Base-by-base conservation (phyloP, 2,888 invertebrate species). In the Drosophila lacicola region DNA sequence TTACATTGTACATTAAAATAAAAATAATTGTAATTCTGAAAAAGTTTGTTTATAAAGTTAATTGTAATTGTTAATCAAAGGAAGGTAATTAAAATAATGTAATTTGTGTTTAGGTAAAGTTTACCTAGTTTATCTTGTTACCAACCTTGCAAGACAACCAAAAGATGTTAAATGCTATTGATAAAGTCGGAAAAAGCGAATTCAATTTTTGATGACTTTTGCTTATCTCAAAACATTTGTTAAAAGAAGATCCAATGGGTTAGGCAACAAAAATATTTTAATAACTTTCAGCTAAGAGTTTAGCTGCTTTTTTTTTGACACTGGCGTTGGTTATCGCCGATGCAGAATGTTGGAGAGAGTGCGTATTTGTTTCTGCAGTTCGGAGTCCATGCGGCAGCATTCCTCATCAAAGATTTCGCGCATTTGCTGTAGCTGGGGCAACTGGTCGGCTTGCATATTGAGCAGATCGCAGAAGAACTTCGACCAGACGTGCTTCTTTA, bases 391-490 rank as follows among this genome's bases (percentile, higher is more conserved):
- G 74, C 91, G 91, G 57, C 88, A 85, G 34, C 91, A 90, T 76
- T 93, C 92, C 61, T 91, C 89, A 66, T 92, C 91, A 25, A 93
- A 91, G 36, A 87, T 70, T n/a, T 79, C 63, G n/a, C 91, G 91
- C 78, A 92, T 86, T 66, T 91, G 89, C 19, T 82, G 81, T 80
- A 97, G 93, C 90, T 96, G 94, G 1, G 97, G 97, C 89, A 96
- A 92, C 74, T 94, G 94, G 89, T 96, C 96, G 53, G 95, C 95
- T 50, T 96, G 95, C 72, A 97, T 95, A 92, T 98, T 98, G 57
- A 98, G 93, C 82, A 98, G 93, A 60, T 95, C 95, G 46, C 95
- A 94, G 90, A 98, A 98, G 91, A 97, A 95, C 87, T 95, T 95
- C 74, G 95, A 95, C 98, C 98, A 98, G 67, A 96, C 93, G 78